These are phyloP conservation scores for Chlamydotis undulata DNA, from an alignment of 2,113 vertebrate species.

Conservation along the genomic window DNA sequence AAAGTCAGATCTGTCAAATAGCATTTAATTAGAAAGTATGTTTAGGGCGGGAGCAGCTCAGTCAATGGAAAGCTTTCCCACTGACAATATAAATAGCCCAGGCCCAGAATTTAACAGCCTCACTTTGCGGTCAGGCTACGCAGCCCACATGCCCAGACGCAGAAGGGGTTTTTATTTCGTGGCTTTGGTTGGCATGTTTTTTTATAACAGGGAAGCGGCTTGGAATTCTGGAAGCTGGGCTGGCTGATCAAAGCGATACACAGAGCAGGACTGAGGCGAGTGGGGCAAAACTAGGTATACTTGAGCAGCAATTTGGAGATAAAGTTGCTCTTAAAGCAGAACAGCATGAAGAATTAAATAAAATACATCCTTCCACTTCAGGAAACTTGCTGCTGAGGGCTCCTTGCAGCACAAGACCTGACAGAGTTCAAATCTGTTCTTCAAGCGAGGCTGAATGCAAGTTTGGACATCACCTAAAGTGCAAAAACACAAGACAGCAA, in stretches of 20 bases:
- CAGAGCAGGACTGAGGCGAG: background rate
- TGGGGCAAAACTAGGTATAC: background rate
- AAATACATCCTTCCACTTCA: background rate
- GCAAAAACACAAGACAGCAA: background rate
- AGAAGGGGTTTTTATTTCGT: background rate
- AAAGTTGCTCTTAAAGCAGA: background rate
- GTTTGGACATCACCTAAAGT: background rate
- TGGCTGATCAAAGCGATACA: background rate
- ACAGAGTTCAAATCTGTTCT: background rate
- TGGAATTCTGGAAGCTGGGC: background rate
- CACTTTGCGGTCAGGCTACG: background rate
- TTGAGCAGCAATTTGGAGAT: background rate
- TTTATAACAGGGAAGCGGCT: background rate
- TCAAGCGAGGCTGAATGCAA: background rate
- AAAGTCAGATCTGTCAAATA: background rate
- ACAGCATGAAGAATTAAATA: background rate
- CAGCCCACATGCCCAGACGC: background rate
- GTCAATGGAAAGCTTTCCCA: constrained; percentile 4
- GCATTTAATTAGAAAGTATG: constrained; percentile 17
- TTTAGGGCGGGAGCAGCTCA: background rate
- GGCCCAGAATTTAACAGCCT: background rate
- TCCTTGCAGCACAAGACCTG: background rate
- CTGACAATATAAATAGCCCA: constrained; percentile 22
- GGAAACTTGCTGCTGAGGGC: background rate
- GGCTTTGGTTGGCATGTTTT: background rate